Evolutionary conservation across 1,140 invertebrate species (phyloP).

Genomic region (Bombus ignitus): DNA sequence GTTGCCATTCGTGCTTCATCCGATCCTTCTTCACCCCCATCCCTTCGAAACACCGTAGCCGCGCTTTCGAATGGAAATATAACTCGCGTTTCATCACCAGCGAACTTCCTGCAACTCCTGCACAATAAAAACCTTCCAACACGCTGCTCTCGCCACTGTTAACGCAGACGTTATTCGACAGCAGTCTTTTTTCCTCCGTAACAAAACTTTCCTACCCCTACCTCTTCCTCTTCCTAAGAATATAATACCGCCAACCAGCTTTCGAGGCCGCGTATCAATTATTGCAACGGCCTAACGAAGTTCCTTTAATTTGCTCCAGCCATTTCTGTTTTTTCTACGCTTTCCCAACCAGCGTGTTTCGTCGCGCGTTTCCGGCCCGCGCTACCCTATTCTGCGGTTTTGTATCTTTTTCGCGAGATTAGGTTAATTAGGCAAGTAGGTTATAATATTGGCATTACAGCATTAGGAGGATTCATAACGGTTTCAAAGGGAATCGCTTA

Average conservation of each 20-base stretch:
- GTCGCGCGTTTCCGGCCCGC: neutral
- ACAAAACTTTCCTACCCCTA: constrained; percentile 1
- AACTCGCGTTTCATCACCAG: neutral
- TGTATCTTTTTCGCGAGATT: no score
- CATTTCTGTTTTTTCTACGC: constrained; percentile 1
- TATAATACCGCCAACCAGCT: neutral
- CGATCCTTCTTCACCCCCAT: neutral
- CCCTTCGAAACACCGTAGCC: no score
- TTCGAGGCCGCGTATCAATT: constrained; percentile 41
- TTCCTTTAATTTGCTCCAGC: constrained; percentile 42
- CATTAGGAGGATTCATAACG: no score
- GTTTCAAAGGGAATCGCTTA: no score
- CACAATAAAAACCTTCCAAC: constrained; percentile 2
- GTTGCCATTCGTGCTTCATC: no score
- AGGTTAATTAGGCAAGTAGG: no score
- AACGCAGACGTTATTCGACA: neutral
- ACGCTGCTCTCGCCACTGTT: neutral
- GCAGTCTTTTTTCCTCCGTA: neutral
- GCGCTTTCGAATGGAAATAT: neutral
- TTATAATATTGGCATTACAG: no score
- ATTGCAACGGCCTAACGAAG: constrained; percentile 64
- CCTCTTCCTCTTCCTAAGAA: neutral
- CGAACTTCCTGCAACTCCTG: neutral
- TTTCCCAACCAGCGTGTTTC: neutral
- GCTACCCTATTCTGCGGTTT: no score